Evolutionary conservation across 1,140 invertebrate genomes (phyloP), one percentile per base, ranked within the genome.

Genomic region (Pygmarrhopalites habei): DNA sequence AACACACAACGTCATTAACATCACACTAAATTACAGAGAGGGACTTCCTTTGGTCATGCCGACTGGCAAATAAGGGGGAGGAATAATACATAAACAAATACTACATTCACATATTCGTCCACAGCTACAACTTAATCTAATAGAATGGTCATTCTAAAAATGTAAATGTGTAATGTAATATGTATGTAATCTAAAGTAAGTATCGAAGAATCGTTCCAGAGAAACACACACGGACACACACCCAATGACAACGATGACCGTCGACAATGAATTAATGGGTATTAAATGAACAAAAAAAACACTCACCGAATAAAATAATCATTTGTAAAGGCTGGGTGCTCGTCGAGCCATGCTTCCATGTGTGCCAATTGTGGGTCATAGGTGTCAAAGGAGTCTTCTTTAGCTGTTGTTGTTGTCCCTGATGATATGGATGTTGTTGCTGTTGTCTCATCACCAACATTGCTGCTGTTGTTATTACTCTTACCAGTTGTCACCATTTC

Each of bases 261-360:
- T 10, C 35, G 28, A 39, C 7, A 19, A 19, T 30, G 32, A 52
- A 56, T 49, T 35, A 25, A 23, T 25, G 12, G 43, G 17, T 1
- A 2, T 21, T 2, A 56, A 44, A 44, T 55, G 25, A 57, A 29
- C 28, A 49, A 28, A 25, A 19, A 25, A 17, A 47, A 52, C 53
- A 67, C 73, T 75, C 72, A 92, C 88, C 90, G 89, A 71, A 94
- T 82, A 76, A 96, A 94, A 78, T 96, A 97, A 75, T 95, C 90
- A 73, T 92, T 87, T 60, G 91, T 86, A 76, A 96, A 97, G 74
- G 93, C 89, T 61, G 89, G 91, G 78, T 97, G 92, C 74, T 95
- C 92, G 78, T 97, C 93, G 52, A 97, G 83, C 93, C 93, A 97
- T 64, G 90, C 83, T 77, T 93, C 89, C 76, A 92, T 89, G 44